A percentile compares a stretch with the other conserved stretches of the same genome.
phyloP scores from a whole-genome alignment of 2,888 invertebrate species.

The Pterostichus niger region DNA sequence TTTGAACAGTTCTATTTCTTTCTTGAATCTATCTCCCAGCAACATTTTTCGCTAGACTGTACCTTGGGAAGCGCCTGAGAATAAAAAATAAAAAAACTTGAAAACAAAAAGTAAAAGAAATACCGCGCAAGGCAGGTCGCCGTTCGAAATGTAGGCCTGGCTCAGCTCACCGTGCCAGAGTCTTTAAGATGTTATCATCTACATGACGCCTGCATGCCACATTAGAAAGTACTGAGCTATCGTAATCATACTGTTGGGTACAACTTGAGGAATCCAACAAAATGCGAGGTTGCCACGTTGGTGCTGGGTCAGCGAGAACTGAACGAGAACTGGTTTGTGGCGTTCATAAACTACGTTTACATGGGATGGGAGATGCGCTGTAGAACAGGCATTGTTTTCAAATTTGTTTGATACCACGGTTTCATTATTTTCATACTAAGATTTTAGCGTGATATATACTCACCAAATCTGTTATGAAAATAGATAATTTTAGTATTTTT shows the following conservation, averaged over 20 bases:
- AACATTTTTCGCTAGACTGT: slow-evolving; percentile 48
- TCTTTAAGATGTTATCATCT: not conserved
- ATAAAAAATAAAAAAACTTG: slow-evolving; percentile 54
- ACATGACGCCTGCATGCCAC: not conserved
- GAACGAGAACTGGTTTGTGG: slow-evolving; percentile 49
- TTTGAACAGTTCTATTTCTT: not conserved
- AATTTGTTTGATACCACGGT: slow-evolving; percentile 22
- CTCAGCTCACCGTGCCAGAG: slow-evolving; percentile 51
- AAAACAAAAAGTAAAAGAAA: slow-evolving; percentile 68
- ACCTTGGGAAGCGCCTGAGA: slow-evolving; percentile 58
- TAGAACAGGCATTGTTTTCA: slow-evolving; percentile 36
- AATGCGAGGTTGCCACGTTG: slow-evolving; percentile 20
- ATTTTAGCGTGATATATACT: not conserved
- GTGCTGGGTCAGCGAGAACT: slow-evolving; percentile 38
- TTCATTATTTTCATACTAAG: slow-evolving; percentile 15
- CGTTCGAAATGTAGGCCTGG: slow-evolving; percentile 69
- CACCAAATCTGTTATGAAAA: too few relatives aligned
- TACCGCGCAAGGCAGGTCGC: slow-evolving; percentile 69
- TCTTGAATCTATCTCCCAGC: slow-evolving; percentile 1
- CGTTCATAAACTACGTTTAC: slow-evolving; percentile 56
- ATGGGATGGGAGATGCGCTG: slow-evolving; percentile 25
- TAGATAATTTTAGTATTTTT: too few relatives aligned
- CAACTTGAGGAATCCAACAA: not conserved
- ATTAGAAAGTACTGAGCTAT: not conserved
- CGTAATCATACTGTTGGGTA: not conserved